Percentiles rank a stretch among this genome's conserved stretches.
phyloP scores from a whole-genome alignment of 2,113 vertebrate species.

The Amphilophus citrinellus region DNA sequence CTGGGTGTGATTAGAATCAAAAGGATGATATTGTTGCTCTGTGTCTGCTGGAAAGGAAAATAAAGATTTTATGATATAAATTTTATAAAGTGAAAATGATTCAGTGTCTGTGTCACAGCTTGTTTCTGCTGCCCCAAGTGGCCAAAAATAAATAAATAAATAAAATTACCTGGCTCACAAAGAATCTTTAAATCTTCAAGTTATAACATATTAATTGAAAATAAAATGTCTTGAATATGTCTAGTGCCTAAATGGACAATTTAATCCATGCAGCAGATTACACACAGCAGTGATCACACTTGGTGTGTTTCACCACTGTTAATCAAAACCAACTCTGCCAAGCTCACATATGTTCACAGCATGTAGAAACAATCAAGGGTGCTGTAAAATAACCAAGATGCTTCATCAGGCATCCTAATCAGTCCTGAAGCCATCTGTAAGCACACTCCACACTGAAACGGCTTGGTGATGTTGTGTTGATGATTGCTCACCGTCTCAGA shows the following conservation, averaged over 20 bases:
- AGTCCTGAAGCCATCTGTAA: background rate
- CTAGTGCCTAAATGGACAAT: background rate
- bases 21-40: background rate
- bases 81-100: background rate
- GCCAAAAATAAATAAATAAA: background rate
- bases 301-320: background rate
- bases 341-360: slow-evolving; percentile 14
- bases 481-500: slow-evolving; percentile 21
- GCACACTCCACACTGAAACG: slow-evolving; percentile 6
- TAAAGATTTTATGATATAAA: background rate
- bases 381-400: slow-evolving; percentile 23
- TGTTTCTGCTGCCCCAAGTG: background rate
- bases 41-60: background rate
- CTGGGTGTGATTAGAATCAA: background rate
- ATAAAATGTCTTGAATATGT: background rate
- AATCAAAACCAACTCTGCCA: background rate
- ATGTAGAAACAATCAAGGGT: slow-evolving; percentile 25
- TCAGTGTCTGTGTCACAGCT: background rate
- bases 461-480: slow-evolving; percentile 15
- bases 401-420: slow-evolving; percentile 36
- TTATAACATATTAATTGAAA: background rate
- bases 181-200: no score
- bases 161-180: no score
- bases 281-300: background rate
- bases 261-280: background rate